phyloP scores from a whole-genome alignment of 2,113 vertebrate genomes.

The Rhipidura dahli region DNA sequence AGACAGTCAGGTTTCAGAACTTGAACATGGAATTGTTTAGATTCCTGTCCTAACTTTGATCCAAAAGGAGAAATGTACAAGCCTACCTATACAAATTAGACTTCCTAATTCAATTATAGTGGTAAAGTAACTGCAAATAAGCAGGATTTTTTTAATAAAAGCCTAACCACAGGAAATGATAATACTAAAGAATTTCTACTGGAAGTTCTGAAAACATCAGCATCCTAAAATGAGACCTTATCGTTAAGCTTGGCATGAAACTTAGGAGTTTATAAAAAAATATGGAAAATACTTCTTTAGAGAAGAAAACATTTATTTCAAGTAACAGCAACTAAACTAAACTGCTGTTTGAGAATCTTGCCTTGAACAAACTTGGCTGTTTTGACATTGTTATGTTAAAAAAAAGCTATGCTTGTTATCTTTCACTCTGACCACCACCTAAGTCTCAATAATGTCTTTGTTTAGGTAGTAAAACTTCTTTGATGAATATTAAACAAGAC shows the following conservation, averaged over 20 bases:
- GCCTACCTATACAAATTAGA: slow-evolving; percentile 18
- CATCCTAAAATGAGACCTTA: background rate
- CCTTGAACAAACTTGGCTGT: background rate
- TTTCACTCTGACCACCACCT: background rate
- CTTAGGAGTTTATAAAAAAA: background rate
- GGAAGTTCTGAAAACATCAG: background rate
- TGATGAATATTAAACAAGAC: background rate
- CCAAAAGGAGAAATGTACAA: slow-evolving; percentile 8
- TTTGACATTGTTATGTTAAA: background rate
- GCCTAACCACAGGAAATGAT: background rate
- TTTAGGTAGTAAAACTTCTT: background rate
- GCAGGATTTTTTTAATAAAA: background rate
- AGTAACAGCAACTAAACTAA: slow-evolving; percentile 7
- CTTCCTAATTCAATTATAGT: slow-evolving; percentile 37
- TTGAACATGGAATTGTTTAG: slow-evolving; percentile 1
- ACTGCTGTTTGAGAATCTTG: background rate
- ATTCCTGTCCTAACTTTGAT: background rate
- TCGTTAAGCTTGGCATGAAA: background rate
- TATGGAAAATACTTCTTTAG: background rate
- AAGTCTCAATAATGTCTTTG: background rate
- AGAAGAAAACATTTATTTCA: background rate
- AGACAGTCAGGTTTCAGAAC: slow-evolving; percentile 3
- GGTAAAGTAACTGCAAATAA: background rate
- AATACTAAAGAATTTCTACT: background rate
- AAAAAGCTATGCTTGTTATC: background rate